These are phyloP conservation scores for Anoplolepis gracilipes DNA, from an alignment of 1,140 invertebrate genomes.

Conservation along the genomic window DNA sequence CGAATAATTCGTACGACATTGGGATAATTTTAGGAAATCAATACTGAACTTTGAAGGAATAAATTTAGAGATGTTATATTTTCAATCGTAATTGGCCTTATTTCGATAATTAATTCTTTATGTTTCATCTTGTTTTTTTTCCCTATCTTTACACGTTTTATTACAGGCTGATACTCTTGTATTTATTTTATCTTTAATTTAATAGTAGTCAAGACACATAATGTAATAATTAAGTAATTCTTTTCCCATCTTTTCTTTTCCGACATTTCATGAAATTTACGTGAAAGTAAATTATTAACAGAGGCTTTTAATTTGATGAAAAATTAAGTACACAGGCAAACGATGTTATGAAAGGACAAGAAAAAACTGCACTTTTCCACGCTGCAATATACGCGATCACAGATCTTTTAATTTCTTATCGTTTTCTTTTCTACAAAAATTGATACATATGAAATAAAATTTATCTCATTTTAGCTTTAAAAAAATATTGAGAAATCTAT, in stretches of 20 bases:
- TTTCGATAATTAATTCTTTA: neutral
- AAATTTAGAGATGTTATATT: slow-evolving; percentile 13
- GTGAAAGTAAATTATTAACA: slow-evolving; percentile 38
- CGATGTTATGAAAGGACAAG: neutral
- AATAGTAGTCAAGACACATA: neutral
- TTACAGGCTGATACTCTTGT: neutral
- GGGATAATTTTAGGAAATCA: slow-evolving; percentile 21
- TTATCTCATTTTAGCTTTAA: slow-evolving; percentile 14
- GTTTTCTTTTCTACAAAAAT: neutral
- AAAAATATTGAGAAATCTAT: slow-evolving; percentile 18
- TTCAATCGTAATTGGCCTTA: neutral
- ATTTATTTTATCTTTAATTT: neutral
- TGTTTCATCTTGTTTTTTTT: neutral
- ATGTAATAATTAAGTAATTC: slow-evolving; percentile 13
- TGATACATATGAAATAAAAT: neutral
- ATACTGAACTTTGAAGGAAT: slow-evolving; percentile 23
- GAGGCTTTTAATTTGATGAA: slow-evolving; percentile 41
- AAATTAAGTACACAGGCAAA: slow-evolving; percentile 38
- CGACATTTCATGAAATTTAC: slow-evolving; percentile 19
- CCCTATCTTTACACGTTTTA: too few relatives aligned
- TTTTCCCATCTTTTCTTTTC: neutral
- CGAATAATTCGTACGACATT: slow-evolving; percentile 26
- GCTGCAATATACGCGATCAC: slow-evolving; percentile 14
- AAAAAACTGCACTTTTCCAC: slow-evolving; percentile 12
- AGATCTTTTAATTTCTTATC: slow-evolving; percentile 10